Conservation (phyloP, 2,797 vertebrate genomes). For the Chaetodon trifasciatus region DNA sequence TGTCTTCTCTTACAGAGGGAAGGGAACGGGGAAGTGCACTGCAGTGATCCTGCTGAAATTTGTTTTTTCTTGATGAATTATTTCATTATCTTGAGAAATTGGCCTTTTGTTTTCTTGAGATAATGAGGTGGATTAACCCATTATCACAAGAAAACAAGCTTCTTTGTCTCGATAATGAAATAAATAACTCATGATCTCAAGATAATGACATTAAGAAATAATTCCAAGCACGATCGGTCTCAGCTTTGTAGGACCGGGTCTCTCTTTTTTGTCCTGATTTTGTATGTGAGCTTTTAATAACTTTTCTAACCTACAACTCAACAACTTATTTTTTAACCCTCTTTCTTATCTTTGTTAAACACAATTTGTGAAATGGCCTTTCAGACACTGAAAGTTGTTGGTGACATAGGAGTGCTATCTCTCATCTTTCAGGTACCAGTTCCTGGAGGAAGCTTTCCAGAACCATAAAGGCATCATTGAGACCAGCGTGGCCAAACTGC, state of each 20-base stretch:
- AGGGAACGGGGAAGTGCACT: too few species aligned
- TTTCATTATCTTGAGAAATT: too few species aligned
- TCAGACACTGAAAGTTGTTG: background rate
- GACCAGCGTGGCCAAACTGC: conserved; percentile 92
- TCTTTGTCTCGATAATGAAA: too few species aligned
- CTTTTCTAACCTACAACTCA: background rate
- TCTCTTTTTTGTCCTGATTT: background rate
- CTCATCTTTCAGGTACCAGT: conserved; percentile 92
- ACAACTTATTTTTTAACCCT: background rate
- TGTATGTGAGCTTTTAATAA: background rate
- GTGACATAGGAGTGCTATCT: background rate
- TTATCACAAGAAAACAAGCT: too few species aligned
- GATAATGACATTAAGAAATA: too few species aligned
- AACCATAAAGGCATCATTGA: conserved; percentile 98
- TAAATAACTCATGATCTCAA: too few species aligned
- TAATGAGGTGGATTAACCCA: too few species aligned
- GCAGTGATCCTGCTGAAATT: too few species aligned
- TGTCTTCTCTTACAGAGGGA: too few species aligned
- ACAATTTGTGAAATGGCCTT: background rate
- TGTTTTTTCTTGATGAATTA: too few species aligned
- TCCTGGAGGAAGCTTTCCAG: conserved; percentile 97
- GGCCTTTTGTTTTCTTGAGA: too few species aligned
- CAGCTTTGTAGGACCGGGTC: background rate
- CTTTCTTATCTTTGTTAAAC: background rate
- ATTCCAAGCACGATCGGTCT: too few species aligned